Conservation (phyloP, 2,113 vertebrate genomes). For the Pedetes capensis region DNA sequence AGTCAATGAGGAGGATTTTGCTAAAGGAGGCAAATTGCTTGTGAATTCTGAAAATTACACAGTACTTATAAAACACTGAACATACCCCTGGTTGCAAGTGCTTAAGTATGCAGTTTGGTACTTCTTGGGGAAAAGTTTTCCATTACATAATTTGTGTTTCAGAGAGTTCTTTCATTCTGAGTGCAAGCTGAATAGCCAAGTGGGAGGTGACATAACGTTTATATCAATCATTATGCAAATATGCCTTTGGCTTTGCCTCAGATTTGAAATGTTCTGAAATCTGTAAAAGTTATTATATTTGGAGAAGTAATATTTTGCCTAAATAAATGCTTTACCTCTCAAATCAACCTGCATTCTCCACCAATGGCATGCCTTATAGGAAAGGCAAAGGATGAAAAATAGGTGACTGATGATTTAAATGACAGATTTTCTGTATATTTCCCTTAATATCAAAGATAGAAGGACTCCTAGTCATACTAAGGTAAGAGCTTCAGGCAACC, state of each 20-base stretch:
- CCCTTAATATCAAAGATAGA: neutral
- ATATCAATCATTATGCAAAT: slow-evolving; percentile 73
- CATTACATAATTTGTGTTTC: slow-evolving; percentile 49
- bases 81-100: slow-evolving; percentile 56
- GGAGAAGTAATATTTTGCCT: slow-evolving; percentile 32
- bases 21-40: slow-evolving; percentile 49
- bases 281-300: slow-evolving; percentile 57
- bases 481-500: neutral
- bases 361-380: slow-evolving; percentile 12
- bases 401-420: neutral
- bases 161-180: slow-evolving; percentile 51
- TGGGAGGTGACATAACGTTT: slow-evolving; percentile 56
- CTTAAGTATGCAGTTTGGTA: slow-evolving; percentile 61
- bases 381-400: slow-evolving; percentile 45
- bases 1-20: slow-evolving; percentile 50
- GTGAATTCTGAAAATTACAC: slow-evolving; percentile 56
- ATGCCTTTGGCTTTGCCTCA: slow-evolving; percentile 45
- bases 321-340: slow-evolving; percentile 23
- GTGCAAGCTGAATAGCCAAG: slow-evolving; percentile 13
- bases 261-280: slow-evolving; percentile 66
- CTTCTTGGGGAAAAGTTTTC: slow-evolving; percentile 38
- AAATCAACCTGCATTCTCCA: slow-evolving; percentile 41
- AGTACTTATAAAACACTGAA: slow-evolving; percentile 60
- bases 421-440: neutral
- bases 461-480: neutral